These are phyloP conservation scores for Ametastegia equiseti DNA, from an alignment of 2,888 invertebrate species.

Conservation along the genomic window DNA sequence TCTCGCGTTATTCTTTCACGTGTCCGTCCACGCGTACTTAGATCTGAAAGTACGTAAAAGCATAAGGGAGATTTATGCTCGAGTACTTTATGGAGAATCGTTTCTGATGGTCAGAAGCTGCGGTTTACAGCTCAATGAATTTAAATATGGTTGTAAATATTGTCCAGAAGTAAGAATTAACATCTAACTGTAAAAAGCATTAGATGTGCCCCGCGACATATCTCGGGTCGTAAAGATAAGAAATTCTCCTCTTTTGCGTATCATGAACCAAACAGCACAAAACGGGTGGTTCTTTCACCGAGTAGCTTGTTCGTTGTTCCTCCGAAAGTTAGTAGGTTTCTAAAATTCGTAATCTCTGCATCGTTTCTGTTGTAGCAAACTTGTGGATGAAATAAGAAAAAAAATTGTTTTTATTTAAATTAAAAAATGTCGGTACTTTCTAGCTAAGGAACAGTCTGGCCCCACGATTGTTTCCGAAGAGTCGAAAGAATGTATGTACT, in stretches of 20 bases:
- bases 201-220: slow-evolving; percentile 15
- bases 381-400: neutral
- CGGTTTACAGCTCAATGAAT: slow-evolving; percentile 15
- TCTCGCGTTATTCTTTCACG: neutral
- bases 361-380: neutral
- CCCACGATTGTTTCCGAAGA: neutral
- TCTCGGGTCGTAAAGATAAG: slow-evolving; percentile 29
- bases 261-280: slow-evolving; percentile 14
- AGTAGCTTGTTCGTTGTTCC: slow-evolving; percentile 33
- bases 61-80: slow-evolving; percentile 34
- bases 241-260: slow-evolving; percentile 19
- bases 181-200: slow-evolving; percentile 13
- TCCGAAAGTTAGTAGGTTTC: neutral
- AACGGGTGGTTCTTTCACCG: slow-evolving; percentile 1
- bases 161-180: slow-evolving; percentile 29
- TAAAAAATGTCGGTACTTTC: neutral
- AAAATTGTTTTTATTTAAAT: neutral
- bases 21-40: neutral
- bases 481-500: neutral
- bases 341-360: slow-evolving; percentile 9
- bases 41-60: slow-evolving; percentile 21
- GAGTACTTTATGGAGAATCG: slow-evolving; percentile 14
- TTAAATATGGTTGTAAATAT: slow-evolving; percentile 33
- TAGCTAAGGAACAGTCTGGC: neutral
- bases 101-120: slow-evolving; percentile 10